These are phyloP conservation scores for Trichomalopsis sarcophagae DNA, from an alignment of 1,140 invertebrate species.

Conservation along the genomic window DNA sequence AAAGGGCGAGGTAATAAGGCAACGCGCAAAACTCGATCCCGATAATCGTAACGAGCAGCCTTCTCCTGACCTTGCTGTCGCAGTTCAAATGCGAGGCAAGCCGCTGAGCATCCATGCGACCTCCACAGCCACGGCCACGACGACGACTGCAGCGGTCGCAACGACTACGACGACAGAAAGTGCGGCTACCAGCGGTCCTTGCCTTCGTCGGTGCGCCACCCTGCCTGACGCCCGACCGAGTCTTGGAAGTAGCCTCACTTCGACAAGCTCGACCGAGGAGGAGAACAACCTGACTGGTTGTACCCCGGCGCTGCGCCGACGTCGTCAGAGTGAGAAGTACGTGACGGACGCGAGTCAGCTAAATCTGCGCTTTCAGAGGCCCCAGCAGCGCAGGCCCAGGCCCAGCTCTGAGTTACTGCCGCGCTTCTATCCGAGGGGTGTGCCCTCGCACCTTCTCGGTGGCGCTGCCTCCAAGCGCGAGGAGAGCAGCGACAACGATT, in stretches of 20 bases:
- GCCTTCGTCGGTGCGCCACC: conserved; percentile 69
- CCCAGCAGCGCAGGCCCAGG: conserved; percentile 74
- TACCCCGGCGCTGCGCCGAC: conserved; percentile 82
- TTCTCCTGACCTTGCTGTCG: neutral
- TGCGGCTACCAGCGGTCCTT: conserved; percentile 47
- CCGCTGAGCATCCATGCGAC: conserved; percentile 59
- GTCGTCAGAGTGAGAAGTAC: conserved; percentile 83
- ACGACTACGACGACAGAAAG: conserved; percentile 46
- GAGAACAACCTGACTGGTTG: conserved; percentile 73
- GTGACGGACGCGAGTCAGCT: conserved; percentile 84
- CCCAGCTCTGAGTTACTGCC: conserved; percentile 65
- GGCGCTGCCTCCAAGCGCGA: conserved; percentile 66
- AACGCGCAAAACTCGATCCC: neutral
- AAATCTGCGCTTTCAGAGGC: conserved; percentile 83
- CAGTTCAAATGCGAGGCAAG: conserved; percentile 60
- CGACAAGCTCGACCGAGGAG: conserved; percentile 70
- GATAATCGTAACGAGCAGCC: neutral
- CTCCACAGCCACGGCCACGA: neutral
- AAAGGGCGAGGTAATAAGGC: neutral
- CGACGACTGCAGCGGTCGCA: neutral
- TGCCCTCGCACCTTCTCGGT: conserved; percentile 74
- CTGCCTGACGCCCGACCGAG: conserved; percentile 69
- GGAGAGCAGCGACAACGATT: conserved; percentile 75
- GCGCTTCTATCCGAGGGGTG: conserved; percentile 68
- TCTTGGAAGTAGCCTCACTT: conserved; percentile 65